phyloP scores from a whole-genome alignment of 2,113 vertebrate genomes.

The Nesoenas mayeri region DNA sequence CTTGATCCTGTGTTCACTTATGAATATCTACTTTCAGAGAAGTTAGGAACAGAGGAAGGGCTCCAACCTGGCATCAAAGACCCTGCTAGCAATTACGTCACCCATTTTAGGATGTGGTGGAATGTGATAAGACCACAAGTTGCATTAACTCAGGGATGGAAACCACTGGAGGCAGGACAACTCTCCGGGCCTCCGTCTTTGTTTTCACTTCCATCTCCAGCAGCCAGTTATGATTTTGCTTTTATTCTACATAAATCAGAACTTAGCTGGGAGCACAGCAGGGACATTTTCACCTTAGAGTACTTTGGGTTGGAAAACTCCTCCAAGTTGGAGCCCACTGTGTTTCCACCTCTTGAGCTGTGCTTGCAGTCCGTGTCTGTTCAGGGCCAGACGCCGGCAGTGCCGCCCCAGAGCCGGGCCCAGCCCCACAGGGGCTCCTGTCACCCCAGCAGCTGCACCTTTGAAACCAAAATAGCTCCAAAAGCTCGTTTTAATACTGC shows the following conservation, averaged over 20 bases:
- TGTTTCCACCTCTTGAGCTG: not conserved
- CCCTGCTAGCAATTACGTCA: not conserved
- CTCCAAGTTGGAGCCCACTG: not conserved
- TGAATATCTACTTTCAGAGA: not conserved
- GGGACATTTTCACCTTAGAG: not conserved
- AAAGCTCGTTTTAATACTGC: not conserved
- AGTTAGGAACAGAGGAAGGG: not conserved
- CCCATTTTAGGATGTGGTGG: not conserved
- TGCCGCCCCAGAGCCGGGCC: no score
- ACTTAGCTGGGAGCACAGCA: not conserved
- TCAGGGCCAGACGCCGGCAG: not conserved
- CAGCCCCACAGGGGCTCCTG: not conserved
- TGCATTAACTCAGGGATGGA: not conserved
- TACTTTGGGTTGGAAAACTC: not conserved
- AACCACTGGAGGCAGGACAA: not conserved
- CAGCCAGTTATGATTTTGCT: not conserved
- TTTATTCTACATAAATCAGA: not conserved
- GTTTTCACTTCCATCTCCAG: not conserved
- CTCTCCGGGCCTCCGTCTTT: not conserved
- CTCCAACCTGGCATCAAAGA: not conserved
- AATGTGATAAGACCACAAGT: not conserved
- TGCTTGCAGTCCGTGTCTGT: not conserved
- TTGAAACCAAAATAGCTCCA: not conserved
- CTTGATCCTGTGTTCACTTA: not conserved
- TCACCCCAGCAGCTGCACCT: not conserved